Conservation (phyloP, 2,113 vertebrate species). For the Platycercus adscitus region DNA sequence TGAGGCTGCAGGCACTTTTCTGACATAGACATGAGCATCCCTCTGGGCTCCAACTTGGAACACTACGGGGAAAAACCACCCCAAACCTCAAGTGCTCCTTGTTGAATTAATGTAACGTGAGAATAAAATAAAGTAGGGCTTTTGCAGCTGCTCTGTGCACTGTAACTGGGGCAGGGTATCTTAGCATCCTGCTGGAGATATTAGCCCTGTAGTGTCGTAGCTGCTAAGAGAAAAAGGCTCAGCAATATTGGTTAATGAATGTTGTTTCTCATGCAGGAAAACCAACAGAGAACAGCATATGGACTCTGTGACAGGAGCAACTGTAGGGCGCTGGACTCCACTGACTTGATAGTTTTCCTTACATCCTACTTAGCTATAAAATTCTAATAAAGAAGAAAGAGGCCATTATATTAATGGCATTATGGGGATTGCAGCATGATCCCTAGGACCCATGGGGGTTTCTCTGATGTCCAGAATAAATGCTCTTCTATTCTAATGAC, state of each 20-base stretch:
- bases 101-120: not conserved
- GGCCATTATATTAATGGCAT: conserved; percentile 54
- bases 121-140: not conserved
- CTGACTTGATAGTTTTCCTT: conserved; percentile 57
- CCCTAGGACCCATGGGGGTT: conserved; percentile 43
- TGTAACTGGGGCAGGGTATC: conserved; percentile 1
- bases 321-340: conserved; percentile 61
- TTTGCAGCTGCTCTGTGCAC: not conserved
- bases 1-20: not conserved
- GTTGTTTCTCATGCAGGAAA: conserved; percentile 40
- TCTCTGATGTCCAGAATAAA: conserved; percentile 60
- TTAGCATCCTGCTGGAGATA: conserved; percentile 13
- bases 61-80: not conserved
- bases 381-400: conserved; percentile 64
- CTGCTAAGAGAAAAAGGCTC: not conserved
- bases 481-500: conserved; percentile 49
- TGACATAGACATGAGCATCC: rapidly evolving
- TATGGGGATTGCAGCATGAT: conserved; percentile 48
- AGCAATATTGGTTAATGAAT: not conserved
- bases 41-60: not conserved
- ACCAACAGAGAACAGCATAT: conserved; percentile 54
- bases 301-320: conserved; percentile 43
- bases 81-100: not conserved
- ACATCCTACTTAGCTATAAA: conserved; percentile 52
- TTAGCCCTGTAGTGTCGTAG: not conserved